Base-by-base conservation (phyloP, 2,797 vertebrate species). In the Spondyliosoma cantharus region DNA sequence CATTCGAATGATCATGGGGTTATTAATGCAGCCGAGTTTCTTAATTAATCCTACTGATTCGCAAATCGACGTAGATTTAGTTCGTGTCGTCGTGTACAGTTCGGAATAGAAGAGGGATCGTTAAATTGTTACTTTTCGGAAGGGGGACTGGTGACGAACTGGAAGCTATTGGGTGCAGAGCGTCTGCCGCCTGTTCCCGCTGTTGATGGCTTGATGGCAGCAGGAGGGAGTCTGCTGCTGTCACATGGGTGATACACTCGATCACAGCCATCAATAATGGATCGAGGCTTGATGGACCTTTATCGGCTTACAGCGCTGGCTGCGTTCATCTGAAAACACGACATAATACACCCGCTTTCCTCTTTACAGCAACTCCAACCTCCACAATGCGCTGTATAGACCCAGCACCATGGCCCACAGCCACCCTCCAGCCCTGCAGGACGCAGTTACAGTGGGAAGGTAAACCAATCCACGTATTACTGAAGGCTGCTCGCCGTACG, bases 241-340 rank as follows among this genome's bases (percentile, higher is more conserved):
- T 90, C 89, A 90, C 84, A 53, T 86, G 86, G 66, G 29, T 56
- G 54, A 73, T 52, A 66, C 75, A 83, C 83, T 83, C 53, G 62
- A 86, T 76, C 76, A 73, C 90, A 90, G 88, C 80, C 90, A 92
- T 95, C 83, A 95, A 95, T 95, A 94, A 95, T 95, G 80, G 86
- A 95, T 92, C 69, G 60, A 68, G 86, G 85, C 74, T 88, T 65
- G 83, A 66, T 83, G 20, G 63, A 75, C 83, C 86, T 90, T 93
- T 88, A 93, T 93, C 93, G 86, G 86, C 86, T 94, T 95, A 93
- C 92, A 89, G 63, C 53, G n/a, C 15, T 24, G 67, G 6, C 5
- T 20, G 29, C 16, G 17, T 11, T n/a, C 32, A 1, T 68, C 48
- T 4, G 7, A 9, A 65, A 7, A 46, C 45, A 53, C 20, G 20